Percentiles rank a stretch among this genome's conserved stretches.
Conservation (phyloP, 2,797 vertebrate species). For the Ctenosaura bakeri region DNA sequence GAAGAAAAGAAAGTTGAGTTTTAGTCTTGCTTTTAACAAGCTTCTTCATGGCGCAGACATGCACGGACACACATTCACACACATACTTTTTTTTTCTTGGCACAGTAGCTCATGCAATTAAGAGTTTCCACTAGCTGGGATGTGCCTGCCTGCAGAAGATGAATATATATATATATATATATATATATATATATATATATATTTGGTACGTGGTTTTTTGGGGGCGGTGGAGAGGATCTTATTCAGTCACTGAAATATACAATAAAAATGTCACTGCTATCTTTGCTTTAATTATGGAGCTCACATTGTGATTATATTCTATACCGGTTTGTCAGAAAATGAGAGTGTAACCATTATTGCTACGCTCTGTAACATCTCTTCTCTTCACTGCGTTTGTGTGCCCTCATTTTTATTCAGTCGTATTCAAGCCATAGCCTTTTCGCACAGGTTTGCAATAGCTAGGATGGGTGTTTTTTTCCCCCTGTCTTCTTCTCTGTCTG, state of each 20-base stretch:
- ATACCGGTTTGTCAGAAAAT: slow-evolving; percentile 65
- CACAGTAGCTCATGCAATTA: slow-evolving; percentile 57
- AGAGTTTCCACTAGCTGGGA: slow-evolving; percentile 63
- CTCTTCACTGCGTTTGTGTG: slow-evolving; percentile 64
- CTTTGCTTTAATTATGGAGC: slow-evolving; percentile 74
- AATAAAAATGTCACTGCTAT: slow-evolving; percentile 68
- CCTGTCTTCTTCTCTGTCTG: slow-evolving; percentile 62
- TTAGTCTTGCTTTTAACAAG: slow-evolving; percentile 21
- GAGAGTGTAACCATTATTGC: slow-evolving; percentile 69
- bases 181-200: slow-evolving; percentile 5
- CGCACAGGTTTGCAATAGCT: slow-evolving; percentile 65
- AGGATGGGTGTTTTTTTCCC: slow-evolving; percentile 68
- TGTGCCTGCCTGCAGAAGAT: slow-evolving; percentile 65
- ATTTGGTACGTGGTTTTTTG: slow-evolving; percentile 39
- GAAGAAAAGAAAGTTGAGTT: slow-evolving; percentile 14
- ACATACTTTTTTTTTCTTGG: slow-evolving; percentile 3
- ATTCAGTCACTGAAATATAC: slow-evolving; percentile 70
- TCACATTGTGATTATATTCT: slow-evolving; percentile 73
- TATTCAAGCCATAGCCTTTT: slow-evolving; percentile 63
- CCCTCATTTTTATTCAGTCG: slow-evolving; percentile 71
- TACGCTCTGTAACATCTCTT: slow-evolving; percentile 68
- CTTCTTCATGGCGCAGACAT: not conserved
- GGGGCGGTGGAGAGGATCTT: slow-evolving; percentile 48
- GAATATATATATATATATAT: slow-evolving; percentile 30
- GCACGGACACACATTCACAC: not conserved